A percentile compares a stretch with the other conserved stretches of the same genome.
phyloP scores from a whole-genome alignment of 2,797 vertebrate genomes.

The Oceanodroma leucorhoa region DNA sequence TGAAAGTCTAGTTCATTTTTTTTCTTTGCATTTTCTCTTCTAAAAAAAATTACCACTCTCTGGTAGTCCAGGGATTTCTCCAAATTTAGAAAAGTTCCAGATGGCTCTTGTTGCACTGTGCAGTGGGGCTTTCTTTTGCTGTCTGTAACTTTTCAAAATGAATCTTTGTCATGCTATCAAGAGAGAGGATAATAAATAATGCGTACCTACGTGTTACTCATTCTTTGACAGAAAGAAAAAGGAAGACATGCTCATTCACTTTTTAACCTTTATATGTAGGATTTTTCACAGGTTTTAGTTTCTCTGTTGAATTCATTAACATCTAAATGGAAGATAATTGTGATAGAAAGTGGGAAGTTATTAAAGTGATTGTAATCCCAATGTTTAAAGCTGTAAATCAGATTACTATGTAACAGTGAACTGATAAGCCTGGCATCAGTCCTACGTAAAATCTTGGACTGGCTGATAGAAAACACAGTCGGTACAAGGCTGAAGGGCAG shows the following conservation, averaged over 20 bases:
- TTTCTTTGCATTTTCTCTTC: not conserved
- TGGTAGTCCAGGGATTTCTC: not conserved
- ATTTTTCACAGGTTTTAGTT: not conserved
- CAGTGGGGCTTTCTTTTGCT: not conserved
- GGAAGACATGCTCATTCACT: not conserved
- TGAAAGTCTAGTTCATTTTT: not conserved
- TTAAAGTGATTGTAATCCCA: not conserved
- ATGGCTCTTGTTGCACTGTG: not conserved
- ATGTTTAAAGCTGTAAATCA: not conserved
- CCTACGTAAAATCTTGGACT: not conserved
- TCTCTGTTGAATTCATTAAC: not conserved
- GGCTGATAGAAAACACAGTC: not conserved
- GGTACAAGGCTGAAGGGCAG: not conserved
- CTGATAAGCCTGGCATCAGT: not conserved
- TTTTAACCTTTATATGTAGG: not conserved
- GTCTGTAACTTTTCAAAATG: not conserved
- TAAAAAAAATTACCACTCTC: not conserved
- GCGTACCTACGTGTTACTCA: not conserved
- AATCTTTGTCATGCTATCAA: not conserved
- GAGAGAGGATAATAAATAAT: not conserved
- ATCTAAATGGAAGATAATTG: not conserved
- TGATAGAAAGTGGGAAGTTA: not conserved
- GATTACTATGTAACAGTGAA: not conserved
- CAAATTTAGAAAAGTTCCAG: not conserved
- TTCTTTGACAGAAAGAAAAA: not conserved